phyloP scores from a whole-genome alignment of 2,797 vertebrate genomes.

The Hapalemur alaotrensis region DNA sequence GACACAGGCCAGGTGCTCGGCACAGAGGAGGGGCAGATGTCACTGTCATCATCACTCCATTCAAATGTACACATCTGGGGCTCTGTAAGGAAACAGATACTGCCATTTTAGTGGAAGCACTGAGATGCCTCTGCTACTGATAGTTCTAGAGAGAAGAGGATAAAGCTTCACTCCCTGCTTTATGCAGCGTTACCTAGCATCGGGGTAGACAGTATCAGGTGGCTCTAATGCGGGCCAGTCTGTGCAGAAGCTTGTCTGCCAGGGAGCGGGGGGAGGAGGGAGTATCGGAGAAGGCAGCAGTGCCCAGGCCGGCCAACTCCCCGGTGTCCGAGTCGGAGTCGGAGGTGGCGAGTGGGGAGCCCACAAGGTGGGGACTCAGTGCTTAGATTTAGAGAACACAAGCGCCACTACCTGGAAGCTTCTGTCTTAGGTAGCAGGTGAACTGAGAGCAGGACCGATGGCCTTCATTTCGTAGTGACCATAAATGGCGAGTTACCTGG shows the following conservation, averaged over 20 bases:
- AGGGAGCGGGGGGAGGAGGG: not conserved
- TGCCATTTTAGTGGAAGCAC: not conserved
- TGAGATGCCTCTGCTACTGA: not conserved
- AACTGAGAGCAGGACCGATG: not conserved
- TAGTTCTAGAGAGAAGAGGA: not conserved
- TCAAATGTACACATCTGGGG: rapidly evolving
- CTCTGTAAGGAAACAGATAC: rapidly evolving
- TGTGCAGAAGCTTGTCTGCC: not conserved
- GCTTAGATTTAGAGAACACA: not conserved
- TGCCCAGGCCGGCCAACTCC: no score
- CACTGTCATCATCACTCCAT: rapidly evolving
- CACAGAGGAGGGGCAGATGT: not conserved
- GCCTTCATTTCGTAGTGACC: not conserved
- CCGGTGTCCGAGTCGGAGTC: rapidly evolving
- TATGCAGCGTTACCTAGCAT: no score
- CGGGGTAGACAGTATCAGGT: rapidly evolving
- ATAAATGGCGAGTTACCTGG: no score
- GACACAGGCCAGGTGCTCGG: rapidly evolving
- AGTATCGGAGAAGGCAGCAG: rapidly evolving
- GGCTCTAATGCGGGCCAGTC: not conserved
- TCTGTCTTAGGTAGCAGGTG: not conserved
- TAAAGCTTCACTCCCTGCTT: not conserved
- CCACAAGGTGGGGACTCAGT: not conserved
- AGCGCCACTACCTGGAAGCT: not conserved
- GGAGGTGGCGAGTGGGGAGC: not conserved